Evolutionary conservation across 2,797 vertebrate genomes (phyloP).

Genomic region (Apodemus agrarius): DNA sequence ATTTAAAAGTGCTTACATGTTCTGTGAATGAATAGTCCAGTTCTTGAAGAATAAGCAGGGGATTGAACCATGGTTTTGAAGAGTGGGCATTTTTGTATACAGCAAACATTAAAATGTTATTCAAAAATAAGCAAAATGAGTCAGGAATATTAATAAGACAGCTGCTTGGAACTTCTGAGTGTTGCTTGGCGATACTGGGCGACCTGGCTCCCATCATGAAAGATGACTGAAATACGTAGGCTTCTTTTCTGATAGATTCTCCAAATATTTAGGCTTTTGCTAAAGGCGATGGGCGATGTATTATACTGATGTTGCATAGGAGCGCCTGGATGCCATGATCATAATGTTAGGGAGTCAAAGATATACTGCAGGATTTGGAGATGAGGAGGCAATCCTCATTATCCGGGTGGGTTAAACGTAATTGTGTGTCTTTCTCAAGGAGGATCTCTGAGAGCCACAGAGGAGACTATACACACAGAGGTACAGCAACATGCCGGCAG

Average conservation of each 20-base stretch:
- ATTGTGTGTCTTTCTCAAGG: background rate
- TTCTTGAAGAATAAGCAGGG: slow-evolving; percentile 5
- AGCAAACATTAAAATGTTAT: slow-evolving; percentile 20
- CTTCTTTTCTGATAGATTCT: background rate
- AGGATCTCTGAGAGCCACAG: background rate
- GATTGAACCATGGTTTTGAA: background rate
- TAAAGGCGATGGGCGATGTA: background rate
- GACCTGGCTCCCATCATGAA: background rate
- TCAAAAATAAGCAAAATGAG: slow-evolving; percentile 42
- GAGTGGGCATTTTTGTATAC: background rate
- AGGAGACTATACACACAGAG: background rate
- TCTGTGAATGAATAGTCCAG: background rate
- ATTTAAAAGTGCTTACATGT: background rate
- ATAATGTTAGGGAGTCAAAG: background rate
- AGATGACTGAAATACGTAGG: background rate
- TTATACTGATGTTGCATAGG: background rate
- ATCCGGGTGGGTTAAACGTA: background rate
- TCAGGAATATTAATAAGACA: background rate
- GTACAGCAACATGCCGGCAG: background rate
- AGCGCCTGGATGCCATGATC: background rate
- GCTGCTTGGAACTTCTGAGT: background rate
- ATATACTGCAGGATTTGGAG: background rate
- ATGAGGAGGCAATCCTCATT: background rate
- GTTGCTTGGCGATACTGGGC: background rate
- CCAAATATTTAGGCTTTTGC: background rate